phyloP scores from a whole-genome alignment of 2,797 vertebrate genomes.

The Naso thynnoides region DNA sequence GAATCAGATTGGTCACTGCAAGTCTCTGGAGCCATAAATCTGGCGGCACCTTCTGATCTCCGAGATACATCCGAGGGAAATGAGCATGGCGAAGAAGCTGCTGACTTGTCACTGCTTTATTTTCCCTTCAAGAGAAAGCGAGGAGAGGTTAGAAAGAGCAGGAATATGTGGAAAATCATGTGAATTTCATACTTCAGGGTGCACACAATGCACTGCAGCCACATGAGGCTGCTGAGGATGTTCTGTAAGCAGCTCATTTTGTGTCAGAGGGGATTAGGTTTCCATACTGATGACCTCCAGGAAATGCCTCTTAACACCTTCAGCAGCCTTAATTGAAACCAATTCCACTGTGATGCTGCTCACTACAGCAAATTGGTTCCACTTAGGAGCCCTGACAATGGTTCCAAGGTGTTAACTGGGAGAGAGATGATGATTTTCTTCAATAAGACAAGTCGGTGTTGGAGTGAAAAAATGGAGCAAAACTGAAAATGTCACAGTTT shows the following conservation, averaged over 20 bases:
- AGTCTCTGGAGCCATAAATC: conserved; percentile 69
- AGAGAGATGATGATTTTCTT: neutral
- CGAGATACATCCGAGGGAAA: conserved; percentile 55
- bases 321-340: conserved; percentile 38
- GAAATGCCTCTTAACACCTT: conserved; percentile 5
- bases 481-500: neutral
- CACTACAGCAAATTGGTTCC: conserved; percentile 25
- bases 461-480: conserved; percentile 14
- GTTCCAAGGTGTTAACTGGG: neutral
- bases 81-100: conserved; percentile 36
- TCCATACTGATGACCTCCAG: conserved; percentile 11
- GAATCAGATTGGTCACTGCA: conserved; percentile 70
- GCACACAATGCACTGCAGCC: neutral
- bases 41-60: conserved; percentile 55
- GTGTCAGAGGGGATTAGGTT: conserved; percentile 1
- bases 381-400: neutral
- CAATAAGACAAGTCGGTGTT: neutral
- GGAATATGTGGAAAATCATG: conserved; percentile 2
- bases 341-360: conserved; percentile 3
- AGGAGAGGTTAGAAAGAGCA: neutral
- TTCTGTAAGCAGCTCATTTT: neutral
- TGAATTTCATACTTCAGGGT: neutral
- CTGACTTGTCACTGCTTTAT: conserved; percentile 41
- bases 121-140: neutral
- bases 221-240: neutral